Evolutionary conservation across 2,113 vertebrate species (phyloP).

Genomic region (Proterorhinus semilunaris): DNA sequence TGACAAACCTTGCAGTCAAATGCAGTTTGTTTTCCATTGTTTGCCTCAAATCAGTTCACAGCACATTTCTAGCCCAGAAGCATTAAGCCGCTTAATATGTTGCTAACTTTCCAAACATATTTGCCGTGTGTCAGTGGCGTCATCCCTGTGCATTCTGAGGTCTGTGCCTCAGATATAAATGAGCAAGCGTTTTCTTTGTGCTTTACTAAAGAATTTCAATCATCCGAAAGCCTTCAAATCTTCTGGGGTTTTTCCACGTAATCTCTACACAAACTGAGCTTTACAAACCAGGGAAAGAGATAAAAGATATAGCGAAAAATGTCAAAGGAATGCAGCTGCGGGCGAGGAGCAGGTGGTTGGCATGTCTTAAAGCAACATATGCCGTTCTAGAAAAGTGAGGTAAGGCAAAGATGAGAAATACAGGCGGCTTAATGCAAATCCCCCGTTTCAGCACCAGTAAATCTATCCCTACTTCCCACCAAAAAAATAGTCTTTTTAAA

Average conservation of each 20-base stretch:
- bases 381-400: background rate
- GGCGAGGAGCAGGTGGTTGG: constrained; percentile 27
- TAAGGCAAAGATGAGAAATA: background rate
- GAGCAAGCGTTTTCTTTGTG: background rate
- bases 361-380: background rate
- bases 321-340: background rate
- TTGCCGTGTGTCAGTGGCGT: too few relatives aligned
- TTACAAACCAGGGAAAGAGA: background rate
- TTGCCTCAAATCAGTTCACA: too few relatives aligned
- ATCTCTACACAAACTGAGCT: background rate
- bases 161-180: background rate
- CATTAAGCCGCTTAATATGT: too few relatives aligned
- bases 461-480: too few relatives aligned
- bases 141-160: constrained; percentile 8
- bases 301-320: constrained; percentile 20
- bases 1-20: too few relatives aligned
- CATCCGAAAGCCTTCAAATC: background rate
- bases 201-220: background rate
- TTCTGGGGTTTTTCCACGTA: too few relatives aligned
- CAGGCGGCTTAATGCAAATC: too few relatives aligned
- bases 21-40: too few relatives aligned
- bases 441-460: too few relatives aligned
- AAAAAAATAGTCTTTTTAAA: too few relatives aligned
- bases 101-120: too few relatives aligned
- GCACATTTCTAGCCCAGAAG: too few relatives aligned